Evolutionary conservation across 2,888 invertebrate genomes (phyloP).

Genomic region (Gandaritis pyraliata): DNA sequence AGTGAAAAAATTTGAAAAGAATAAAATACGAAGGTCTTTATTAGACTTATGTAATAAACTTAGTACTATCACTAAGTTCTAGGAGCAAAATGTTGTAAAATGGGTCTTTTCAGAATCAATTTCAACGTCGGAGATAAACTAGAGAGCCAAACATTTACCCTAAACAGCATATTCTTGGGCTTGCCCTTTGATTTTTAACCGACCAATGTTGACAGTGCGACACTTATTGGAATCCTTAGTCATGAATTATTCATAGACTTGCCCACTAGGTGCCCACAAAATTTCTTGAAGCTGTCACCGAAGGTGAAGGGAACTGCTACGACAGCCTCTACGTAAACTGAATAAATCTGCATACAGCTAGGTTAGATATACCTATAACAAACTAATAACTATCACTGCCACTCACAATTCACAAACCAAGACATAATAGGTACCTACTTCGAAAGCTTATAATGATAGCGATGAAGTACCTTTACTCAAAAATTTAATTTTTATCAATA

Average conservation of each 20-base stretch:
- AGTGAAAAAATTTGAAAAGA: neutral
- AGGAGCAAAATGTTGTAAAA: no score
- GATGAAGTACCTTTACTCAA: no score
- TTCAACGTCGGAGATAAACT: constrained; percentile 12
- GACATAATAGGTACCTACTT: neutral
- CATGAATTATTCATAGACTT: constrained; percentile 64
- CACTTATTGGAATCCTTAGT: constrained; percentile 62
- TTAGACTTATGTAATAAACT: no score
- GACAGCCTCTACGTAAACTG: constrained; percentile 1
- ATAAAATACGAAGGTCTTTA: no score
- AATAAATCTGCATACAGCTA: neutral
- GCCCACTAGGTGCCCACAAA: constrained; percentile 42
- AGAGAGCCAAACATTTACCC: constrained; percentile 36
- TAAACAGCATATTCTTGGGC: constrained; percentile 35
- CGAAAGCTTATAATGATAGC: no score
- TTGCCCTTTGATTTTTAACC: constrained; percentile 53
- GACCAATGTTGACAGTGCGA: constrained; percentile 60
- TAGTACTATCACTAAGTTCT: no score
- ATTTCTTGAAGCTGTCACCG: constrained; percentile 14
- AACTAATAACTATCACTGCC: neutral
- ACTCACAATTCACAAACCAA: neutral
- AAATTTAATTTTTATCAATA: no score
- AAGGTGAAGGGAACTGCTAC: constrained; percentile 4
- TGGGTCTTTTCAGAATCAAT: neutral
- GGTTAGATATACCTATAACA: neutral